Evolutionary conservation across 2,113 vertebrate species (phyloP), one percentile per base, ranked within the genome.

Genomic region (Tauraco erythrolophus): DNA sequence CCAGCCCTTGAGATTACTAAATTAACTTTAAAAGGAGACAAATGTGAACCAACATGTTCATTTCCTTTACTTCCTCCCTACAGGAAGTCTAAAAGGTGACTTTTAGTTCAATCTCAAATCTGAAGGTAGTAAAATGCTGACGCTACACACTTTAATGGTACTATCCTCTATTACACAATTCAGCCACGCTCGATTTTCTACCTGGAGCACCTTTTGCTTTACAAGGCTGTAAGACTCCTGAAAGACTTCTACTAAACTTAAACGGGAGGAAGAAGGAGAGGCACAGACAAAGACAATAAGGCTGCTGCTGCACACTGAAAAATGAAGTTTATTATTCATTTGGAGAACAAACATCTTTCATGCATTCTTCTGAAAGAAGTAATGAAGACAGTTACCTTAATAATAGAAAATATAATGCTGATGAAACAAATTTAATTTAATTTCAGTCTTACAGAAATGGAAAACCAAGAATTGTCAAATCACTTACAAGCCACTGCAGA

Each of bases 1-100:
- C 43, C 56, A 68, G 43, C 8, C 17, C 53, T 57, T 51, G 31
- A 79, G 25, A 82, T 71, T 65, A 77, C 6, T 24, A 69, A 79
- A 0, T 14, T 77, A 82, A 61, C 13, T 75, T 84, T 9, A 46
- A 80, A 80, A 87, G 11, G 14, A 83, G 51, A 75, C 58, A 56
- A 61, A 9, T 3, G 18, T 5, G 7, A 84, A 72, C 33, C 3
- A 25, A 17, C 6, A 12, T 1, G 0, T 62, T 7, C 2, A 4
- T 25, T 91, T 81, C 30, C 45, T 61, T 87, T 33, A 72, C 7
- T 8, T 77, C n/a, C 70, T 70, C 45, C 68, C 37, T 23, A 48
- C 2, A 28, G 24, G 13, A 94, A 83, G 19, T 33, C 50, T 68
- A 50, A 68, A 66, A 87, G 31, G 25, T 62, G 12, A 82, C 51